Percentiles rank a stretch among this genome's conserved stretches.
Evolutionary conservation across 2,888 invertebrate species (phyloP).

Genomic region (Heterodera filipjevi): DNA sequence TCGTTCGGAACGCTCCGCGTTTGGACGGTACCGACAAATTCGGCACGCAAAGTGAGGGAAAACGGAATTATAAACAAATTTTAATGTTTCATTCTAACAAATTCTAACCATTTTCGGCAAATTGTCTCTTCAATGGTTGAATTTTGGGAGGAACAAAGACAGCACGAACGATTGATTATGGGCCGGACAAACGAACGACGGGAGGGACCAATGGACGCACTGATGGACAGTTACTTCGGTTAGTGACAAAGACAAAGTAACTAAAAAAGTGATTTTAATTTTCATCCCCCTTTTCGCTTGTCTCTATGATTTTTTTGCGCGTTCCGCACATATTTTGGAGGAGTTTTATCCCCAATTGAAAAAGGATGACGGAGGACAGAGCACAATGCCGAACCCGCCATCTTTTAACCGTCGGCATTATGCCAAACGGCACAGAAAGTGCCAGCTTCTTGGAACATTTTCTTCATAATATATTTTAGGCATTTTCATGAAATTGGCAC

Average conservation of each 20-base stretch:
- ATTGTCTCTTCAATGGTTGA: background rate
- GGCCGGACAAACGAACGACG: background rate
- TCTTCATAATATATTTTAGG: background rate
- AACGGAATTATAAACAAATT: background rate
- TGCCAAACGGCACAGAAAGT: background rate
- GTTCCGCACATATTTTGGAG: conserved; percentile 6
- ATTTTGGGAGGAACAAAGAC: conserved; percentile 7
- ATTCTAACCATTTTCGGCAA: background rate
- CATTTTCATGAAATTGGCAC: background rate
- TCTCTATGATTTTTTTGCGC: background rate
- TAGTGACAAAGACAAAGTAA: background rate
- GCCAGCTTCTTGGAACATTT: background rate
- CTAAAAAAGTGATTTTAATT: background rate
- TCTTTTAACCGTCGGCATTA: background rate
- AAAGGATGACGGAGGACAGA: background rate
- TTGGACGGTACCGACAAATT: background rate
- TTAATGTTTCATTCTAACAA: background rate
- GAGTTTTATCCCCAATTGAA: background rate
- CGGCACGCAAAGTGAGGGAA: background rate
- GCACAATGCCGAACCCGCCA: background rate
- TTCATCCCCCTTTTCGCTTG: background rate
- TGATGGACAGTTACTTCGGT: background rate
- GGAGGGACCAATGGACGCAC: background rate
- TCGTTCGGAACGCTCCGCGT: background rate
- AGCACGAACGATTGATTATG: background rate